These are phyloP conservation scores for Cheirogaleus medius DNA, from an alignment of 2,113 vertebrate species.

Conservation along the genomic window DNA sequence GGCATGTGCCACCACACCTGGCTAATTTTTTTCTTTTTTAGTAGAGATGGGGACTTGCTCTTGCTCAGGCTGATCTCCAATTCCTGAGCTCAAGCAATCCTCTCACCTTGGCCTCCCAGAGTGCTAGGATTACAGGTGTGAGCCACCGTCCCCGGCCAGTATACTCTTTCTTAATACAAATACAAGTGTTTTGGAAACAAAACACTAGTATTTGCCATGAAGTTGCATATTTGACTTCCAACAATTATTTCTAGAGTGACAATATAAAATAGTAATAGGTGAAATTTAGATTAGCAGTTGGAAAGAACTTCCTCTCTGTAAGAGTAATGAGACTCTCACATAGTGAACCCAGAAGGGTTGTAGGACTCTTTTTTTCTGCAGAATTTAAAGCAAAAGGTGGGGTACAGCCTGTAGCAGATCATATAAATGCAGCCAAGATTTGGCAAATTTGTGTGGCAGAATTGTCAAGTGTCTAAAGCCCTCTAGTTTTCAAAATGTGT, in stretches of 20 bases:
- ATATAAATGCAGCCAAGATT: neutral
- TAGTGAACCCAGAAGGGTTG: neutral
- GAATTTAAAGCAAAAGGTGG: neutral
- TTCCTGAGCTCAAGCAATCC: no score
- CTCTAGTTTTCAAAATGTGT: neutral
- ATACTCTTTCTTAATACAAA: neutral
- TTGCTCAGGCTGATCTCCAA: no score
- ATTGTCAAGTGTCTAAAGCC: neutral
- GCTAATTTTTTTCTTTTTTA: no score
- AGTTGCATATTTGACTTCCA: neutral
- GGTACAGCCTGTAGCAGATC: neutral
- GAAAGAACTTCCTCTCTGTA: neutral
- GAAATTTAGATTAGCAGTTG: neutral
- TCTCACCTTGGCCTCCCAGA: no score
- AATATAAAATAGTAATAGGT: neutral
- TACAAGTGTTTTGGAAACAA: neutral
- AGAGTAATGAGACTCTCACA: neutral
- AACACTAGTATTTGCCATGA: neutral
- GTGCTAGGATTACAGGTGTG: no score
- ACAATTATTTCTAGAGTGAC: neutral
- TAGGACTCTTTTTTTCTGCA: neutral
- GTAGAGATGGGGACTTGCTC: no score
- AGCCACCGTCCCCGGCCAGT: neutral
- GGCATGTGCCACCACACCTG: no score
- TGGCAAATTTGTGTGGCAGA: neutral